phyloP scores from a whole-genome alignment of 2,797 vertebrate genomes.

The Leptatherina wallacei region DNA sequence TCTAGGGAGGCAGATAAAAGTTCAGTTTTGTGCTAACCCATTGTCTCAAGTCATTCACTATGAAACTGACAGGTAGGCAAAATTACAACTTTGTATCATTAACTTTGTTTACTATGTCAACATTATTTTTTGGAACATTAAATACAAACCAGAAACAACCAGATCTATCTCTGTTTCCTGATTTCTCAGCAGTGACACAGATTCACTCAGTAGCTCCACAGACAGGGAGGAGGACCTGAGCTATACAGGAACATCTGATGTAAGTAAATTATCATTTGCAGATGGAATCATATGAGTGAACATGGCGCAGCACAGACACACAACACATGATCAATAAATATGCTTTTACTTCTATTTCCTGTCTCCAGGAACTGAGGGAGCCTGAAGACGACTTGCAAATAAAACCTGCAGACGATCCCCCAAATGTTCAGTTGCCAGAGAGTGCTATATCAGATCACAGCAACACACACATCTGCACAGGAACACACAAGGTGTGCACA shows the following conservation, averaged over 20 bases:
- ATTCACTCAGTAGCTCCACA: conserved; percentile 68
- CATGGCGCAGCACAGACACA: not conserved
- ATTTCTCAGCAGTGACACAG: conserved; percentile 55
- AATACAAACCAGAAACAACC: not conserved
- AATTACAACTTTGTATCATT: not conserved
- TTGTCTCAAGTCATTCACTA: conserved; percentile 73
- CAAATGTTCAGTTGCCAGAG: conserved; percentile 19
- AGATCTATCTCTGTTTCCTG: conserved; percentile 14
- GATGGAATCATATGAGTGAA: not conserved
- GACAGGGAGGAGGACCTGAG: conserved; percentile 66
- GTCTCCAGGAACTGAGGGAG: conserved; percentile 63
- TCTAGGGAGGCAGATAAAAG: conserved; percentile 71
- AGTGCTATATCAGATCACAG: conserved; percentile 11
- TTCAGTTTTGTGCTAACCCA: conserved; percentile 70
- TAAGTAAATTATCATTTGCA: conserved; percentile 33
- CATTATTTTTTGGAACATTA: not conserved
- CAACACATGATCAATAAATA: not conserved
- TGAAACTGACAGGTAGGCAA: conserved; percentile 76
- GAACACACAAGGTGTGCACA: conserved; percentile 55
- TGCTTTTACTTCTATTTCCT: not conserved
- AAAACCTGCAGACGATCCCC: conserved; percentile 6
- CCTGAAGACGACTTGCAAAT: conserved; percentile 8
- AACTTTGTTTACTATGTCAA: not conserved
- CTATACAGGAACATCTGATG: conserved; percentile 53
- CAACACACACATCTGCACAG: conserved; percentile 19